Evolutionary conservation across 2,797 vertebrate genomes (phyloP).

Genomic region (Neosalanx taihuensis): DNA sequence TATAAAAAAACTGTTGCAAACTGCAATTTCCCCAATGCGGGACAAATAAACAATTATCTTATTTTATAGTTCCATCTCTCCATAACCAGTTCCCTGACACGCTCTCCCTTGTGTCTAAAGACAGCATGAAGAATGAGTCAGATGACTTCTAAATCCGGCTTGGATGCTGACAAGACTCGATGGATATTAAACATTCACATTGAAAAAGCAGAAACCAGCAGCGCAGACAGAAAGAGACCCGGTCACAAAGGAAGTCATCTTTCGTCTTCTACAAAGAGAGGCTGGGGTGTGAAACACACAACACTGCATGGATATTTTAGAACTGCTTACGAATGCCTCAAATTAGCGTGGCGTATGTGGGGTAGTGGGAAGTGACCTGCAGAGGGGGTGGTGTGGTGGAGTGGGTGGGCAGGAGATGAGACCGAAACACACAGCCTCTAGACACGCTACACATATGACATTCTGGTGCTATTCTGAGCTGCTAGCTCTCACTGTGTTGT

Average conservation of each 20-base stretch:
- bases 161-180: background rate
- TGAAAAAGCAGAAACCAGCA: conserved; percentile 5
- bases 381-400: background rate
- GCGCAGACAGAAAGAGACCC: background rate
- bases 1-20: too few species aligned
- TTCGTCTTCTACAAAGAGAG: background rate
- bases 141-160: background rate
- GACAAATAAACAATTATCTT: too few species aligned
- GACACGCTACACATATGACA: conserved; percentile 11
- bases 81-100: background rate
- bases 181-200: background rate
- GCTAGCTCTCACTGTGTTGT: conserved; percentile 16
- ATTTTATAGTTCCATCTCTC: background rate
- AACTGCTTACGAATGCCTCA: too few species aligned
- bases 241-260: background rate
- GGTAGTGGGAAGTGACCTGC: background rate
- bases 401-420: background rate
- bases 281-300: background rate
- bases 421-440: conserved; percentile 14
- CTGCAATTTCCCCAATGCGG: too few species aligned
- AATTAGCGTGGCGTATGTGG: too few species aligned
- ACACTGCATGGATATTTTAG: too few species aligned
- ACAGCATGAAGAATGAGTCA: background rate
- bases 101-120: background rate
- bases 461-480: conserved; percentile 6